Base-by-base conservation (phyloP, 1,140 invertebrate species). In the Glossosoma conforme region DNA sequence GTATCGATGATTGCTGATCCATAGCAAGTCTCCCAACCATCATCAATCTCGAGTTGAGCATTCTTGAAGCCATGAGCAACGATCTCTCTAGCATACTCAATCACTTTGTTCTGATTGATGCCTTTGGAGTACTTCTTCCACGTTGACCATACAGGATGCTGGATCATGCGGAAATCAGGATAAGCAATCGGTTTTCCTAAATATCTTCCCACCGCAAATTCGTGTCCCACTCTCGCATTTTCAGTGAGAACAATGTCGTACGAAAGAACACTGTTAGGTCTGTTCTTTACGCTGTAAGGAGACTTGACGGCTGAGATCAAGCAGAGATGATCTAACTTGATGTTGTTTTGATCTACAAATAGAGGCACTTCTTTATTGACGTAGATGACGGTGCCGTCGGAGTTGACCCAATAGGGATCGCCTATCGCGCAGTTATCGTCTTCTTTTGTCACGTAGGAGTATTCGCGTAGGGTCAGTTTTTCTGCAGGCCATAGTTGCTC, bases 41-140 rank as follows among this genome's bases (percentile, higher is more conserved):
- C 92, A 61, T 95, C 93, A 36, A 96, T 89, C 72, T 94, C 91
- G 10, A 95, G 48, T 60, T 93, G 90, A 44, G 88, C 87, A 62
- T 84, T 79, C 0, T 79, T 72, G 58, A 91, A 93, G 0, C 80
- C 81, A 60, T 87, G 60, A 0, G 71, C 61, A 1, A 75, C 54
- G 40, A 96, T 93, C 60, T 85, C 74, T 21, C 82, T 49, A 0
- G 85, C 88, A 63, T 85, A 94, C 4, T 84, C 63, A 1, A 82
- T 50, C 0, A 93, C 77, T n/a, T 77, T 75, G 1, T 61, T 55
- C 35, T 89, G 81, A 58, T 80, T 81, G 1, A 96, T 83, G 22
- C 80, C 69, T 21, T 66, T 68, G 21, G 87, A 84, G 62, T 85
- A 92, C 57, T 83, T 78, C 1, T 85, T 86, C 91, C 92, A 95